Conservation (phyloP, 2,113 vertebrate genomes). For the Scolopax mira region DNA sequence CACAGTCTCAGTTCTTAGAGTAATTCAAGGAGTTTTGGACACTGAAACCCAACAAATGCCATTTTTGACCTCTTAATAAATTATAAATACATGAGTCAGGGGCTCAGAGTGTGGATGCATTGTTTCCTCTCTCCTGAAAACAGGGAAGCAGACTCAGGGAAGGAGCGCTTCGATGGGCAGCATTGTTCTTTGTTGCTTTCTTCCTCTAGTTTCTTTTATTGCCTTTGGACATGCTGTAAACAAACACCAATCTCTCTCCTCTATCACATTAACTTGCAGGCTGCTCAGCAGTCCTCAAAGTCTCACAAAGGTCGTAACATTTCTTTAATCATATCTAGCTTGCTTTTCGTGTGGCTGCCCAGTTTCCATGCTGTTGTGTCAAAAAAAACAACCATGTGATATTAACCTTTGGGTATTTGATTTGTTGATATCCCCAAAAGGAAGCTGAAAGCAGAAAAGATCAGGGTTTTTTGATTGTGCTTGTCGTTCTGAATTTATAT, state of each 20-base stretch:
- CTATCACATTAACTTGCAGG: background rate
- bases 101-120: background rate
- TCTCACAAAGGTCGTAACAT: slow-evolving; percentile 38
- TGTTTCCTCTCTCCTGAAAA: background rate
- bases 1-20: background rate
- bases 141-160: background rate
- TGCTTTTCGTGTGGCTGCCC: slow-evolving; percentile 19
- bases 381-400: background rate
- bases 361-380: background rate
- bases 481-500: slow-evolving; percentile 26
- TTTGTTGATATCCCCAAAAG: background rate
- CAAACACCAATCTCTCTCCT: slow-evolving; percentile 26
- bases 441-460: background rate
- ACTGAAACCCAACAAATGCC: background rate
- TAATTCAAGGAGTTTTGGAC: background rate
- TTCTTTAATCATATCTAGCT: slow-evolving; percentile 45
- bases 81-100: slow-evolving; percentile 24
- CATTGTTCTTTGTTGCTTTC: background rate
- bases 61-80: slow-evolving; percentile 43
- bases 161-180: background rate
- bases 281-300: slow-evolving; percentile 9
- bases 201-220: slow-evolving; percentile 21
- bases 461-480: slow-evolving; percentile 1
- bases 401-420: slow-evolving; percentile 7
- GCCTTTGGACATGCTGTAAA: slow-evolving; percentile 41